A percentile compares a stretch with the other conserved stretches of the same genome.
These are phyloP conservation scores for Micrasema minimum DNA, from an alignment of 1,140 invertebrate species.

Conservation along the genomic window DNA sequence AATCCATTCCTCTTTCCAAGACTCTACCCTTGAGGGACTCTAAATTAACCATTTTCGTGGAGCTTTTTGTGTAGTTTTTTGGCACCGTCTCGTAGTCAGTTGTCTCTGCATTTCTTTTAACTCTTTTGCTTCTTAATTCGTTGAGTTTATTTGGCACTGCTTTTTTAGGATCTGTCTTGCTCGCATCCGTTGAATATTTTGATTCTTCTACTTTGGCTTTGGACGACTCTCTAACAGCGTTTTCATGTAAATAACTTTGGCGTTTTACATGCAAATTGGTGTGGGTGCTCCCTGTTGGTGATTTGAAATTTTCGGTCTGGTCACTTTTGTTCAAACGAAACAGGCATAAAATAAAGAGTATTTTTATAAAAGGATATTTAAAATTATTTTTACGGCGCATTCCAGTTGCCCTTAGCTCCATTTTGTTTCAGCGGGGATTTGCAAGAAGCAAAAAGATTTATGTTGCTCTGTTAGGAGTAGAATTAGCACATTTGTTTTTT, in stretches of 20 bases:
- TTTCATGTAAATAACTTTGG: not conserved
- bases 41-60: conserved; percentile 20
- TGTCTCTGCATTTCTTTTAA: not conserved
- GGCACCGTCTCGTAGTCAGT: not conserved
- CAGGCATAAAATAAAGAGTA: conserved; percentile 1
- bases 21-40: not conserved
- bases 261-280: not conserved
- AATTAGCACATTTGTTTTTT: too few relatives aligned
- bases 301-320: conserved; percentile 1
- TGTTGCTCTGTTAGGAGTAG: too few relatives aligned
- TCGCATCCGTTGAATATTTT: not conserved
- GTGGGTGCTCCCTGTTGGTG: not conserved
- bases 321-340: not conserved
- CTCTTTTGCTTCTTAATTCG: not conserved
- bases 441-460: too few relatives aligned
- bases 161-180: not conserved
- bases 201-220: not conserved
- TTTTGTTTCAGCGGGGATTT: too few relatives aligned
- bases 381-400: not conserved
- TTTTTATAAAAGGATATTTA: not conserved
- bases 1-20: conserved; percentile 13
- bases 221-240: not conserved
- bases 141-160: not conserved
- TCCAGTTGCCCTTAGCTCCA: not conserved
- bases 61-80: conserved; percentile 9